phyloP scores from a whole-genome alignment of 2,797 vertebrate genomes.

The Catamblyrhynchus diadema region DNA sequence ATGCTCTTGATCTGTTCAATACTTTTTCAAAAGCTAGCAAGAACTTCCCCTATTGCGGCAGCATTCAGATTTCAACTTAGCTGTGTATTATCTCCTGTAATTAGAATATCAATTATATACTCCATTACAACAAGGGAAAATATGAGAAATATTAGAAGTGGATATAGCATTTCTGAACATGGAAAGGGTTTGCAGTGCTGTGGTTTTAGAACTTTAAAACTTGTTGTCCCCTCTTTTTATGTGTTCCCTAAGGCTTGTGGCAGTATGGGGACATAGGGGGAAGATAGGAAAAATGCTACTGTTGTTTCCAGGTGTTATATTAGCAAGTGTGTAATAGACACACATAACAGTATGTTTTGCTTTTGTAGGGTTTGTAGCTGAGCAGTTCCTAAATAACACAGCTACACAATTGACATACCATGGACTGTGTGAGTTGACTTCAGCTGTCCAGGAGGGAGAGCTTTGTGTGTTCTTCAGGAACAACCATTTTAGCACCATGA shows the following conservation, averaged over 20 bases:
- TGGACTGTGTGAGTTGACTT: constrained; percentile 94
- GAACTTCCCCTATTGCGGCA: background rate
- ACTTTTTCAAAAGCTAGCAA: background rate
- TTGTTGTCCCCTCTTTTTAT: background rate
- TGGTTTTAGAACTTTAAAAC: background rate
- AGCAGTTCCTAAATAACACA: constrained; percentile 95
- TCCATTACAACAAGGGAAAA: background rate
- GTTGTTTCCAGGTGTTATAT: background rate
- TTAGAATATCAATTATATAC: background rate
- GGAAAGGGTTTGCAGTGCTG: background rate
- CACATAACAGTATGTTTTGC: constrained; percentile 48
- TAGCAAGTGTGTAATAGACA: background rate
- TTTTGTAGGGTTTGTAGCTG: constrained; percentile 90
- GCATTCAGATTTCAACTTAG: background rate
- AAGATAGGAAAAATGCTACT: background rate
- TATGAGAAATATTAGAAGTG: background rate
- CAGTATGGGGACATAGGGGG: background rate
- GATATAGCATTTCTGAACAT: background rate
- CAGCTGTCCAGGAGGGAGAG: constrained; percentile 96
- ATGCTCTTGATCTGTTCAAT: background rate
- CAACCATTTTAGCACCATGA: constrained; percentile 99
- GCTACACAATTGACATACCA: constrained; percentile 98
- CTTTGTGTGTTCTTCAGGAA: constrained; percentile 99
- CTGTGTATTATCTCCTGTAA: background rate
- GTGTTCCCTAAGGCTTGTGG: background rate